Conservation (phyloP, 2,888 invertebrate species). For the Eupithecia vulgata region DNA sequence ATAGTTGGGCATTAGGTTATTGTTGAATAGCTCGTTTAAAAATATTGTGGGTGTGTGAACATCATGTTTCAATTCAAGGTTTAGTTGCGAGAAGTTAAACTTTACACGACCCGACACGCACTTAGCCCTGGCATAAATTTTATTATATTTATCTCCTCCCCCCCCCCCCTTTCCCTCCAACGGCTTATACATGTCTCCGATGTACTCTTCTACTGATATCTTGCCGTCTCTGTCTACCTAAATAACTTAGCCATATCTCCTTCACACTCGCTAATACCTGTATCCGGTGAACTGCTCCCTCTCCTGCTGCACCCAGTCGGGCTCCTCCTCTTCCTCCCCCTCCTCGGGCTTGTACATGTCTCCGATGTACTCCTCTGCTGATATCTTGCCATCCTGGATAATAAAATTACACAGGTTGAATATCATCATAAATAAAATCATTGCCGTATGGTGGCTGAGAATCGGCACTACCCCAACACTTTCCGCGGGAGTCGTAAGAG, state of each 20-base stretch:
- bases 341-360: constrained; percentile 94
- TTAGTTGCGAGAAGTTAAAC: too few relatives aligned
- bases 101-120: too few relatives aligned
- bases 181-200: constrained; percentile 97
- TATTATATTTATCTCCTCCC: too few relatives aligned
- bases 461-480: too few relatives aligned
- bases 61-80: too few relatives aligned
- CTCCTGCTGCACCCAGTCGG: constrained; percentile 98
- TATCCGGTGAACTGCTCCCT: constrained; percentile 94
- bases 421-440: not conserved
- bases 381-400: constrained; percentile 92
- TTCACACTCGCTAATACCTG: constrained; percentile 68
- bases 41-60: too few relatives aligned
- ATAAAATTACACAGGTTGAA: not conserved
- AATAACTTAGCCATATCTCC: not conserved
- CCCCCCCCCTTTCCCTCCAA: constrained; percentile 85
- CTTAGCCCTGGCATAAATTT: too few relatives aligned
- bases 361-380: constrained; percentile 96
- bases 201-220: constrained; percentile 96
- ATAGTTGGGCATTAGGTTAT: too few relatives aligned
- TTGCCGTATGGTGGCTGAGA: too few relatives aligned
- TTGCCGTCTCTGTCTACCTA: constrained; percentile 89
- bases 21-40: too few relatives aligned
- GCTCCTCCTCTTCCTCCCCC: constrained; percentile 88
- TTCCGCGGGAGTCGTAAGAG: too few relatives aligned